Evolutionary conservation across 1,140 invertebrate genomes (phyloP), one percentile per base, ranked within the genome.

Genomic region (Drosophila pandora): DNA sequence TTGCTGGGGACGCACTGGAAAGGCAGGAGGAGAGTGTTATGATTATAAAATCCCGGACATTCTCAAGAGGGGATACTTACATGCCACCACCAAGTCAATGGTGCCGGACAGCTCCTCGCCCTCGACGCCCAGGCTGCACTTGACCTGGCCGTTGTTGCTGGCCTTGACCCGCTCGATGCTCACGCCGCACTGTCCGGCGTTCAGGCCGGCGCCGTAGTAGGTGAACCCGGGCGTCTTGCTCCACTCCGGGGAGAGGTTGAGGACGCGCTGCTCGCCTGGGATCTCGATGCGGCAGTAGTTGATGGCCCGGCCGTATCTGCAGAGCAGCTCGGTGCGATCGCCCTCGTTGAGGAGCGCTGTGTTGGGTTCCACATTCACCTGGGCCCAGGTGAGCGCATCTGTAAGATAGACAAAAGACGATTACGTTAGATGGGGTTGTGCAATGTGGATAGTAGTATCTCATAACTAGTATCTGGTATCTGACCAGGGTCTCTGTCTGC

Each of bases 121-220:
- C 69, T 91, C 84, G 4, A 87, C 87, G 43, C 62, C 93, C 92
- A 13, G 90, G 12, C 92, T 93, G 77, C 95, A 96, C 47, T 93
- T 94, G 59, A 96, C 93, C 47, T 93, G 92, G 2, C 96, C 96
- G 84, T 96, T 95, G 76, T 95, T 93, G 55, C 91, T 92, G 37
- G 95, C 94, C 56, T 92, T 93, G 3, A 96, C 93, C 30, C 92
- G 92, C 9, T 93, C 90, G 43, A 96, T 95, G 13, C 90, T 93
- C 3, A 95, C 93, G 2, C 95, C 95, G 74, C 96, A 96, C 61
- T 96, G 93, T 1, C 95, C 95, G 12, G 85, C 80, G 49, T 94
- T 89, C 0, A 94, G 63, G 2, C 94, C 94, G 0, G 79, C 78
- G 2, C 94, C 94, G 58, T 90, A 93, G 79, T 95, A 95, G 22